These are phyloP conservation scores for Rhizomys pruinosus DNA, from an alignment of 2,113 vertebrate species.

Conservation along the genomic window DNA sequence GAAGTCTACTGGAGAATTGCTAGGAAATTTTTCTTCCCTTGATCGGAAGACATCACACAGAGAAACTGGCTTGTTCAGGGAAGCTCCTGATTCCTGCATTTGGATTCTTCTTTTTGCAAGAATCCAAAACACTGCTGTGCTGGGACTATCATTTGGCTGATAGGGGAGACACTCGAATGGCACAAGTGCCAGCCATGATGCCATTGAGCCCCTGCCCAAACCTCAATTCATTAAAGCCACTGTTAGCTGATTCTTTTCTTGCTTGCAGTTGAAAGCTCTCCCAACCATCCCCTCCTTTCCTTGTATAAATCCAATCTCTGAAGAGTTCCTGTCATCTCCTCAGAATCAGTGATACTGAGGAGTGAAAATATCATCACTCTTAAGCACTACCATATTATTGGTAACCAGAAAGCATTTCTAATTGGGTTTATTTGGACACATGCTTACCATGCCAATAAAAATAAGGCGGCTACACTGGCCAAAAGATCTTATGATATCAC, in stretches of 20 bases:
- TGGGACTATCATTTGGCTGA: background rate
- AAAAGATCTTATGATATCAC: slow-evolving; percentile 57
- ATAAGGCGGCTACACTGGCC: slow-evolving; percentile 57
- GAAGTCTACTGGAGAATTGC: background rate
- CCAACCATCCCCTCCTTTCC: background rate
- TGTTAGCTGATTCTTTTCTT: background rate
- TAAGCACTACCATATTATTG: slow-evolving; percentile 49
- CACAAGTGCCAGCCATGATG: background rate
- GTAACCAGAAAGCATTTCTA: slow-evolving; percentile 50
- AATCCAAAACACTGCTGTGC: background rate
- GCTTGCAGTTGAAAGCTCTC: background rate
- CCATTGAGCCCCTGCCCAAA: background rate
- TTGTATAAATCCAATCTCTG: background rate
- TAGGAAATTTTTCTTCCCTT: slow-evolving; percentile 7
- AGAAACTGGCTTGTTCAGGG: background rate
- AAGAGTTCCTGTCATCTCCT: slow-evolving; percentile 18
- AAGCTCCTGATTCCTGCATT: background rate
- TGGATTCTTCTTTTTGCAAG: background rate
- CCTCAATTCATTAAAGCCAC: background rate
- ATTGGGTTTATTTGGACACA: slow-evolving; percentile 59
- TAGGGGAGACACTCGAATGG: background rate
- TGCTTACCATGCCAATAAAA: slow-evolving; percentile 67
- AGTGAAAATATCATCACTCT: slow-evolving; percentile 34
- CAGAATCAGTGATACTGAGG: slow-evolving; percentile 37
- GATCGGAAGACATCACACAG: background rate